A percentile compares a stretch with the other conserved stretches of the same genome.
Conservation (phyloP, 2,113 vertebrate species). For the Vulpes lagopus region DNA sequence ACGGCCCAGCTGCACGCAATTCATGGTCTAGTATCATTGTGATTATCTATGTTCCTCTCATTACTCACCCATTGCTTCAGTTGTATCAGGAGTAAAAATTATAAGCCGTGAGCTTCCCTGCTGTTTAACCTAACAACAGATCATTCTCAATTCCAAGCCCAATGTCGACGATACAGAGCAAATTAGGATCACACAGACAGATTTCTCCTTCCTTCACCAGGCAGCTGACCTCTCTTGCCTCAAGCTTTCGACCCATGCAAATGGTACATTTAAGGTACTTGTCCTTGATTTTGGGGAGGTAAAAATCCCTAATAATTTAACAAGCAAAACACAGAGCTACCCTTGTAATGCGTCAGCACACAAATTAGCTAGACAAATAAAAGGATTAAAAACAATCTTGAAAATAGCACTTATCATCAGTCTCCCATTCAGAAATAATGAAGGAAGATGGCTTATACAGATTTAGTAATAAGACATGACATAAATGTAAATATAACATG, state of each 20-base stretch:
- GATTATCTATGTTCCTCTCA: constrained; percentile 69
- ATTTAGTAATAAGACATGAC: constrained; percentile 77
- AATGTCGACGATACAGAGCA: constrained; percentile 76
- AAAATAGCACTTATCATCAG: constrained; percentile 83
- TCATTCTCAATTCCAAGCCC: constrained; percentile 67
- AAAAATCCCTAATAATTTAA: constrained; percentile 78
- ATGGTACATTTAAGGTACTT: constrained; percentile 76
- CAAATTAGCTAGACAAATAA: constrained; percentile 77
- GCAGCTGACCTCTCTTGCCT: constrained; percentile 70
- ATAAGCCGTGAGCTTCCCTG: constrained; percentile 77
- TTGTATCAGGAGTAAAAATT: constrained; percentile 76
- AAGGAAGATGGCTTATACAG: constrained; percentile 79
- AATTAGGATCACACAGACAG: constrained; percentile 71
- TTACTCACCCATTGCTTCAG: constrained; percentile 72
- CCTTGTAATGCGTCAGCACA: constrained; percentile 62
- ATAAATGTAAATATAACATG: constrained; percentile 79
- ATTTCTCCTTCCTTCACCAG: constrained; percentile 73
- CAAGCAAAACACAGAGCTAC: constrained; percentile 77
- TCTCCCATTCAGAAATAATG: constrained; percentile 81
- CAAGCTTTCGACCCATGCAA: constrained; percentile 64
- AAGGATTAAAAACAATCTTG: constrained; percentile 71
- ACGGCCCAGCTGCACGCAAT: neutral
- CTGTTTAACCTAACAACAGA: constrained; percentile 79
- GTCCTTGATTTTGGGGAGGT: constrained; percentile 77
- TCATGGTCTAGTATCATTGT: constrained; percentile 62